These are phyloP conservation scores for Saccopteryx bilineata DNA, from an alignment of 2,113 vertebrate genomes.

Conservation along the genomic window DNA sequence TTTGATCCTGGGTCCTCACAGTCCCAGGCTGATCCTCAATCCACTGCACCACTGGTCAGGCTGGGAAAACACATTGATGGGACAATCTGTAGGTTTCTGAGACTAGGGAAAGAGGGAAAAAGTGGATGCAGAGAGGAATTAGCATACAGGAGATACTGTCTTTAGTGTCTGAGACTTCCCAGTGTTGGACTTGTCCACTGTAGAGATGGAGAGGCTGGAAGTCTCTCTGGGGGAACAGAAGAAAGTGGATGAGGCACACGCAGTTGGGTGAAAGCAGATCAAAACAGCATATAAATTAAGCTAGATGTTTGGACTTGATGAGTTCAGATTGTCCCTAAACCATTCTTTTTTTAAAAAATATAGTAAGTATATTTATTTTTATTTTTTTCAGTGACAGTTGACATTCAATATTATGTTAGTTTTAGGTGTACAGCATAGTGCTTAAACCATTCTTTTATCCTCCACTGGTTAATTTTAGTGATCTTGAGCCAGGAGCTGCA, in stretches of 20 bases:
- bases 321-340: neutral
- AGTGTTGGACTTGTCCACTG: neutral
- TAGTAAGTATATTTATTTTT: neutral
- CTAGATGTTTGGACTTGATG: neutral
- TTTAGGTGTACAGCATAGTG: neutral
- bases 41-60: too few relatives aligned
- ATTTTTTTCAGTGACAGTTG: neutral
- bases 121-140: neutral
- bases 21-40: too few relatives aligned
- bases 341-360: neutral
- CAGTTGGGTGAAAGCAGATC: neutral
- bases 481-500: neutral
- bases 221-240: neutral
- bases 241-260: neutral
- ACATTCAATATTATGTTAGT: neutral
- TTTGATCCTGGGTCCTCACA: too few relatives aligned
- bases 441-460: neutral
- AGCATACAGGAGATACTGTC: neutral
- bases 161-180: neutral
- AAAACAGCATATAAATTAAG: neutral
- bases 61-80: neutral
- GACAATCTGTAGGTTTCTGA: neutral
- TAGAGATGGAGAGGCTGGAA: neutral
- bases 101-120: neutral
- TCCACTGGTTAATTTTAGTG: neutral